Evolutionary conservation across 2,113 vertebrate genomes (phyloP).

Genomic region (Phylloscopus whistleri): DNA sequence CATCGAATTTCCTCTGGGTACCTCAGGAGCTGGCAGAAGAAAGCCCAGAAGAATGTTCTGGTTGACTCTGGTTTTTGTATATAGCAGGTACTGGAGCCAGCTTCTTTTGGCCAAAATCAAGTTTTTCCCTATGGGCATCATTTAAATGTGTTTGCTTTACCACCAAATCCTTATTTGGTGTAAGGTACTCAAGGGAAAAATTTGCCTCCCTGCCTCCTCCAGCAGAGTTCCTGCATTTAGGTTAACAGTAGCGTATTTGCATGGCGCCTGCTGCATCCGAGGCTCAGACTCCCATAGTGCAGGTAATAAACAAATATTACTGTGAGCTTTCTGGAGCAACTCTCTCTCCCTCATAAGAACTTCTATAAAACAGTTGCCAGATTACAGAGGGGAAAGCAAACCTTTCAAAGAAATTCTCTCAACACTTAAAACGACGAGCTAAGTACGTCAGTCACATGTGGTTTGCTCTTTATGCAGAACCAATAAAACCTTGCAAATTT

Average conservation of each 20-base stretch:
- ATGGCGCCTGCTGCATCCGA: not conserved
- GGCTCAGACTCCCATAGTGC: not conserved
- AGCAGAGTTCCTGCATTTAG: not conserved
- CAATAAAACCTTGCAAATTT: slow-evolving; percentile 2
- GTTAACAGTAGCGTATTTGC: slow-evolving; percentile 1
- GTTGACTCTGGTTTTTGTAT: slow-evolving; percentile 34
- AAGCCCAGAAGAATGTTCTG: slow-evolving; percentile 26
- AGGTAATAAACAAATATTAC: slow-evolving; percentile 38
- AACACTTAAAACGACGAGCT: not conserved
- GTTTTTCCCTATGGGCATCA: slow-evolving; percentile 14
- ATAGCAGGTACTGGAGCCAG: not conserved
- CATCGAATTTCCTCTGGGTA: not conserved
- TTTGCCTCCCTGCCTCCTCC: not conserved
- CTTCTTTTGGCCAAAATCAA: slow-evolving; percentile 43
- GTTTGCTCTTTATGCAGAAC: not conserved
- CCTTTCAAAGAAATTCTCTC: not conserved
- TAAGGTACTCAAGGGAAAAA: slow-evolving; percentile 1
- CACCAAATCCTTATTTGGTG: slow-evolving; percentile 49
- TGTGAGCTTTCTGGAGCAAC: slow-evolving; percentile 6
- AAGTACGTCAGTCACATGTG: not conserved
- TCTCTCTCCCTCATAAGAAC: not conserved
- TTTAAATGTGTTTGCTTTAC: slow-evolving; percentile 56
- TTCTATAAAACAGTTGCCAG: slow-evolving; percentile 12
- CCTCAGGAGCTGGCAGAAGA: not conserved
- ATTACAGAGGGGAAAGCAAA: not conserved